phyloP scores from a whole-genome alignment of 2,797 vertebrate species.

The Synanceia verrucosa region DNA sequence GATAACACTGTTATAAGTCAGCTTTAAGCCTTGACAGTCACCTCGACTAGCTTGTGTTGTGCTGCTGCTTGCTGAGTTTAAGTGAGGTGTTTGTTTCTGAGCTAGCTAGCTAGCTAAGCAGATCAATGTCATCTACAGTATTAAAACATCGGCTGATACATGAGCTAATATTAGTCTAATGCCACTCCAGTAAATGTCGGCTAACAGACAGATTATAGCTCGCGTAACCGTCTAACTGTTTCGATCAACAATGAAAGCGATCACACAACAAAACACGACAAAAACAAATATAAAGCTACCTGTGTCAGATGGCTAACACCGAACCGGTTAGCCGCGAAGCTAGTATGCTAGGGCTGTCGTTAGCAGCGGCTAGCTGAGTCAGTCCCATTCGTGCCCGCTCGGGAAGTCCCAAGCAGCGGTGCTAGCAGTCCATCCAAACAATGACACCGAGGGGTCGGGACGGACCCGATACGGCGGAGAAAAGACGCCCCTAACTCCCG shows the following conservation, averaged over 20 bases:
- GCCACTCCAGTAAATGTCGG: background rate
- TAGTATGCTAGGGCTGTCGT: slow-evolving; percentile 61
- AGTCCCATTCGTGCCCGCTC: slow-evolving; percentile 65
- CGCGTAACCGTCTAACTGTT: background rate
- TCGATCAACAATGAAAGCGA: background rate
- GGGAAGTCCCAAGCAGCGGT: slow-evolving; percentile 53
- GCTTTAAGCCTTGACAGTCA: slow-evolving; percentile 1
- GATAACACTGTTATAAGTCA: slow-evolving; percentile 1
- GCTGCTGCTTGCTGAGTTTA: slow-evolving; percentile 1
- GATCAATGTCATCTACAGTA: slow-evolving; percentile 61
- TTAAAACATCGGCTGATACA: slow-evolving; percentile 25
- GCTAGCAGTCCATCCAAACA: slow-evolving; percentile 69
- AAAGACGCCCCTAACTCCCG: slow-evolving; percentile 45
- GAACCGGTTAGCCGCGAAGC: slow-evolving; percentile 72
- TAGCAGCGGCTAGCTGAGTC: slow-evolving; percentile 68
- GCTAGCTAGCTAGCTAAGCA: no score
- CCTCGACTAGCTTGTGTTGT: background rate
- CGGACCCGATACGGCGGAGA: slow-evolving; percentile 18
- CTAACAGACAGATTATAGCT: background rate
- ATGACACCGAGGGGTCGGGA: background rate
- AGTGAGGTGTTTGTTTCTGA: slow-evolving; percentile 27
- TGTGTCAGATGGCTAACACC: slow-evolving; percentile 61
- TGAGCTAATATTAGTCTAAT: slow-evolving; percentile 1
- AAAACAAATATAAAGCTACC: slow-evolving; percentile 56
- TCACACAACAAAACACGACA: slow-evolving; percentile 6